Evolutionary conservation across 2,797 vertebrate species (phyloP), one percentile per base, ranked within the genome.

Genomic region (Botia almorhae): DNA sequence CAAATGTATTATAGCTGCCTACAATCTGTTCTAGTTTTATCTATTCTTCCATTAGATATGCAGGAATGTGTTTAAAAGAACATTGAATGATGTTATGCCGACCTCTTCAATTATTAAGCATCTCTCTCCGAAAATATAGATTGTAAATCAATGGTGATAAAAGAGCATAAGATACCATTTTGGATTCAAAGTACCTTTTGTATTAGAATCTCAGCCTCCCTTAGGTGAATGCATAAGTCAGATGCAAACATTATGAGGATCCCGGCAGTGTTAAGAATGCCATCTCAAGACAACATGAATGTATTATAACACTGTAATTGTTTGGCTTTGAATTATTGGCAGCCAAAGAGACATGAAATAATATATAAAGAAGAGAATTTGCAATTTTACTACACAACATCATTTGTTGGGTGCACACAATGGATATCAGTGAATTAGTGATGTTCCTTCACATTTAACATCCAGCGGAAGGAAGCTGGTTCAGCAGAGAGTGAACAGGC

Each of bases 101-200:
- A 67, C 72, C 90, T 90, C 81, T 87, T 94, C 80, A 93, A 93
- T 93, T 88, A 94, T 93, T 93, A 82, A 94, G 86, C 87, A 85
- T 86, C 89, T 87, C 90, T 87, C 89, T 89, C 92, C 76, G 89
- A 92, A 91, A 85, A 90, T 90, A 91, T 88, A 88, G 88, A 81
- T 88, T 87, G 90, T 89, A 88, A 91, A 90, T 90, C 89, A 87
- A 82, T 83, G 89, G 90, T 87, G 93, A 94, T 93, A 92, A 94
- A 94, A 93, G 89, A 91, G 93, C 91, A 93, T 93, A 91, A 90
- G 90, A 88, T 88, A 91, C 89, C 85, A 74, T 92, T 83, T 93
- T 89, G 85, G 90, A 92, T 92, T 93, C 91, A 91, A 92, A 93
- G 90, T 88, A 89, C 87, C 90, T 92, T 91, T 93, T 92, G 90